Conservation (phyloP, 2,888 invertebrate genomes). For the Watsonalla binaria region DNA sequence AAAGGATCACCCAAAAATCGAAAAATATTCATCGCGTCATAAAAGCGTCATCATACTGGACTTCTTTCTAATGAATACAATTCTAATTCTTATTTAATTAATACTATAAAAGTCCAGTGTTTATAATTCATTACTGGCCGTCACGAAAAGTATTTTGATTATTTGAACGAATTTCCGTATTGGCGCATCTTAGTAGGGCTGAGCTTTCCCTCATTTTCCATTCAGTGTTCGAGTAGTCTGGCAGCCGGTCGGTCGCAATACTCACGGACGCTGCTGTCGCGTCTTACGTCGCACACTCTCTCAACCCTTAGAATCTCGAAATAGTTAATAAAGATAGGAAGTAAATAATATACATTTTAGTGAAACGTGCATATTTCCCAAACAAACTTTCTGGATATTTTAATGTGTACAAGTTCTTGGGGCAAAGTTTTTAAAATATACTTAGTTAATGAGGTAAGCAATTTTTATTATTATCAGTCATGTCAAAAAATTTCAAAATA, state of each 20-base stretch:
- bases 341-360: not conserved
- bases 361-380: not conserved
- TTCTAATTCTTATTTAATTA: no score
- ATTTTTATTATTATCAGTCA: not conserved
- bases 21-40: no score
- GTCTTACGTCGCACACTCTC: not conserved
- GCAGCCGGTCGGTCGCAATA: constrained; percentile 36
- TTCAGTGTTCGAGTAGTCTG: constrained; percentile 47
- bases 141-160: no score
- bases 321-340: no score
- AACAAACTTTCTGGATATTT: no score
- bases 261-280: constrained; percentile 16
- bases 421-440: not conserved
- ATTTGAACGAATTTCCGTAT: constrained; percentile 4
- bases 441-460: not conserved
- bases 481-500: no score
- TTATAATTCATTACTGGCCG: not conserved
- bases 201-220: constrained; percentile 35
- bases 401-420: not conserved
- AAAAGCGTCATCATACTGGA: no score
- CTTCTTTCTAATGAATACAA: no score
- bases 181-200: constrained; percentile 36
- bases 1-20: not conserved
- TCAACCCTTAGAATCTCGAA: not conserved
- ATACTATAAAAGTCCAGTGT: not conserved